Evolutionary conservation across 2,888 invertebrate genomes (phyloP), one percentile per base, ranked within the genome.

Genomic region (Lasiommata megera): DNA sequence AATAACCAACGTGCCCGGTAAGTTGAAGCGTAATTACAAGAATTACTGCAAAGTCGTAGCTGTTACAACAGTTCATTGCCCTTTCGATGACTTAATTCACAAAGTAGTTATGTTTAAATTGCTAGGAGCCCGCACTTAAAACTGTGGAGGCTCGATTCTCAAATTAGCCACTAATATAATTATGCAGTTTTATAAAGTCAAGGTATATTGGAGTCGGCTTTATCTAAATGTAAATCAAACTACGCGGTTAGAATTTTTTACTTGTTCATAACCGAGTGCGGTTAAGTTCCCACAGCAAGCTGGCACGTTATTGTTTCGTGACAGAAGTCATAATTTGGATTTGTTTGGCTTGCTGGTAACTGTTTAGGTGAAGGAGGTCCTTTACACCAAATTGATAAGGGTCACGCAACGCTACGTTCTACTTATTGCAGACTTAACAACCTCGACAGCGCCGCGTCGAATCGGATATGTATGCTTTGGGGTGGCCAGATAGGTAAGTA

Each of bases 201-300:
- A n/a, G 48, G 31, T 41, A 52, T 38, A 44, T 36, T 43, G 48
- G 52, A 60, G 62, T 48, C 40, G 52, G 34, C 54, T 57, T 64
- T 66, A 67, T 67, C 65, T 65, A 58, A 62, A 66, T 65, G 62
- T 64, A 60, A 58, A 68, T 69, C 63, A 58, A 63, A 62, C 54
- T 58, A 60, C 60, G 50, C 57, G 61, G 47, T 48, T 44, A 61
- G 62, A 64, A 62, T 65, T 61, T 50, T 59, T 59, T 64, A 60
- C 61, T 57, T 11, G 34, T 54, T 60, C 43, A 61, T 52, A 53
- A 56, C 38, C 38, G 58, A 56, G 14, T 57, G 61, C 54, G 53
- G 44, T 52, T 52, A 47, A 59, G 60, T 68, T 67, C 67, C 58
- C 65, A 65, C 61, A 63, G 56, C 55, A 61, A 52, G 50, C 58